A percentile compares a stretch with the other conserved stretches of the same genome.
Conservation (phyloP, 2,797 vertebrate species). For the Takifugu ocellatus region DNA sequence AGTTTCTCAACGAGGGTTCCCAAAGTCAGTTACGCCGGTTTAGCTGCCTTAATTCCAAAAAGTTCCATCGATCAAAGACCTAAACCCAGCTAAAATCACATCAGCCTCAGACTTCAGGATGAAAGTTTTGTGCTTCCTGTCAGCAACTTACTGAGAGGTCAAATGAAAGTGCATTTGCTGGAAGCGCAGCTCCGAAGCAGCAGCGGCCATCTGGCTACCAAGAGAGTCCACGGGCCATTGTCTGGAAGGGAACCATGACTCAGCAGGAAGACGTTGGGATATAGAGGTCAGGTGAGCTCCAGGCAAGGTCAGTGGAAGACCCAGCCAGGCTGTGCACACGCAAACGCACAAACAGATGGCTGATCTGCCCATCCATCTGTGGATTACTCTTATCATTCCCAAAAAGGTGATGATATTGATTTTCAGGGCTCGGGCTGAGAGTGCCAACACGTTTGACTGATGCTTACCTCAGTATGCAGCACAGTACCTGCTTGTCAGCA, state of each 20-base stretch:
- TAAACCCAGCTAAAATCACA: background rate
- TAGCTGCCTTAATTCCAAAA: too few species aligned
- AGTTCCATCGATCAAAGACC: background rate
- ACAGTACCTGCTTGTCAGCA: constrained; percentile 37
- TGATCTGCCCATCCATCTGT: constrained; percentile 49
- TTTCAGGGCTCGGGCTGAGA: constrained; percentile 32
- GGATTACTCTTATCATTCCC: constrained; percentile 63
- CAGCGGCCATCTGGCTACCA: constrained; percentile 44
- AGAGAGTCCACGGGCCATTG: constrained; percentile 39
- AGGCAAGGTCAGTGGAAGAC: constrained; percentile 52
- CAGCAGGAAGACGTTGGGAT: constrained; percentile 40
- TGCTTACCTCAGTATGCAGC: constrained; percentile 49
- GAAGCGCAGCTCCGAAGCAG: constrained; percentile 26
- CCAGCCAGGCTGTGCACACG: constrained; percentile 5
- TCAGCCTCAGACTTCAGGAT: background rate
- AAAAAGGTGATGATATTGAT: constrained; percentile 65
- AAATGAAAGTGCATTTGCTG: constrained; percentile 26
- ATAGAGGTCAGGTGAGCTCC: constrained; percentile 41
- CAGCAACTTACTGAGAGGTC: constrained; percentile 32
- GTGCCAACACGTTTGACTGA: constrained; percentile 40
- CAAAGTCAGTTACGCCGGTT: too few species aligned
- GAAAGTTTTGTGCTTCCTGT: background rate
- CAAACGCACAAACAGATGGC: constrained; percentile 21
- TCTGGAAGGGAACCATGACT: constrained; percentile 52
- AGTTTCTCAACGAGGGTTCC: too few species aligned